These are phyloP conservation scores for Eospalax fontanierii DNA, from an alignment of 2,797 vertebrate species.

Conservation along the genomic window DNA sequence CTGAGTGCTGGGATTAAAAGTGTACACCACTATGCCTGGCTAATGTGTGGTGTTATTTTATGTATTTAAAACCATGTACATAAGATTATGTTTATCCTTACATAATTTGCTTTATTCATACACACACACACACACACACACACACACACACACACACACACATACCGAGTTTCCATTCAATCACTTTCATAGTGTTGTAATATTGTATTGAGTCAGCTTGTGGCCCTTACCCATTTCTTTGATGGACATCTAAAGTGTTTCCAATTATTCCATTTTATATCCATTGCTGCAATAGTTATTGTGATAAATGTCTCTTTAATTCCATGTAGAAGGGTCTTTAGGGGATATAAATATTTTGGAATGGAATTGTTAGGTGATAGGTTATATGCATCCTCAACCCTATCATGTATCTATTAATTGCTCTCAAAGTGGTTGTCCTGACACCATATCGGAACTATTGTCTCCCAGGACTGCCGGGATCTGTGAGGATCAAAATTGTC, in stretches of 20 bases:
- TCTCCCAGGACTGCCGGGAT: not conserved
- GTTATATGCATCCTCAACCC: not conserved
- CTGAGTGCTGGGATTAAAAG: too few relatives aligned
- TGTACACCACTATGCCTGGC: too few relatives aligned
- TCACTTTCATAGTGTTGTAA: not conserved
- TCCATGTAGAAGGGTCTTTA: too few relatives aligned
- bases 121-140: too few relatives aligned
- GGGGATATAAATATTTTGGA: not conserved
- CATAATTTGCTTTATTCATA: not conserved
- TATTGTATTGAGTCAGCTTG: not conserved
- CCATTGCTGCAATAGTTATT: too few relatives aligned
- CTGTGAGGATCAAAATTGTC: not conserved
- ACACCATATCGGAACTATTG: not conserved
- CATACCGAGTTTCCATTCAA: not conserved
- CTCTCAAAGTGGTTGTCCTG: not conserved
- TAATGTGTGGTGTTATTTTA: not conserved
- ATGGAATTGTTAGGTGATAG: not conserved
- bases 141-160: too few relatives aligned
- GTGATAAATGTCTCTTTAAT: too few relatives aligned
- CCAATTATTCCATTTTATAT: not conserved
- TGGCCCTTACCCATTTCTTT: not conserved
- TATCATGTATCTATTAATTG: not conserved
- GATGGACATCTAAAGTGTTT: constrained; percentile 9
- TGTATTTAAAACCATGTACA: constrained; percentile 7
- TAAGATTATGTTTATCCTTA: not conserved